A percentile compares a stretch with the other conserved stretches of the same genome.
Conservation (phyloP, 1,140 invertebrate genomes). For the Coptotermes formosanus region DNA sequence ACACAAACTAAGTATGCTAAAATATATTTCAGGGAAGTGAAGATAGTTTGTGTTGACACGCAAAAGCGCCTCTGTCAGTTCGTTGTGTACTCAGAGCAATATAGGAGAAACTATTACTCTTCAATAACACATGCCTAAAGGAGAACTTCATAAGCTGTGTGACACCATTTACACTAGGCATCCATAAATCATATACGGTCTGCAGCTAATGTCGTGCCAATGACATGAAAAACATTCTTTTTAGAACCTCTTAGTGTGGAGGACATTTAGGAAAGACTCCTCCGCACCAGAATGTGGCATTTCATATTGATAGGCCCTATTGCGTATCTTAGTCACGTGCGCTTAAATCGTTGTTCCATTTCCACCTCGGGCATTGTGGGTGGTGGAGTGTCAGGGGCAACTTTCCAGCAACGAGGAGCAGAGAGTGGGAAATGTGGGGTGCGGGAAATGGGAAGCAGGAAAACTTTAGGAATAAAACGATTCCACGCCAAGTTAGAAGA, state of each 20-base stretch:
- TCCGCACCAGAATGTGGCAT: neutral
- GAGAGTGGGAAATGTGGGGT: neutral
- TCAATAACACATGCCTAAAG: neutral
- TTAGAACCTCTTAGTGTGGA: neutral
- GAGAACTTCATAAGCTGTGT: neutral
- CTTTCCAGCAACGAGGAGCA: neutral
- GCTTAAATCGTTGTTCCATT: conserved; percentile 16
- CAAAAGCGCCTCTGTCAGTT: neutral
- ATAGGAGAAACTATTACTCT: no score
- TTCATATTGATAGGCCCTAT: conserved; percentile 1
- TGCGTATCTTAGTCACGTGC: neutral
- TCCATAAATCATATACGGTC: neutral
- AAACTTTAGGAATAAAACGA: neutral
- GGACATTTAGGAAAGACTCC: neutral
- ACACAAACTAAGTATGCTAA: neutral
- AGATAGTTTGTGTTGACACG: neutral
- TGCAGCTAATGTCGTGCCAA: neutral
- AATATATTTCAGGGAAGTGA: neutral
- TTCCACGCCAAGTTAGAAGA: neutral
- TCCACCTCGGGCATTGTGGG: neutral
- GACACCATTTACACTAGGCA: neutral
- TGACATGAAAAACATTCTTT: neutral
- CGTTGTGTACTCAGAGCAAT: no score
- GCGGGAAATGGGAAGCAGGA: neutral
- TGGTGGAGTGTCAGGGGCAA: neutral